phyloP scores from a whole-genome alignment of 2,797 vertebrate species.

The Thaleichthys pacificus region DNA sequence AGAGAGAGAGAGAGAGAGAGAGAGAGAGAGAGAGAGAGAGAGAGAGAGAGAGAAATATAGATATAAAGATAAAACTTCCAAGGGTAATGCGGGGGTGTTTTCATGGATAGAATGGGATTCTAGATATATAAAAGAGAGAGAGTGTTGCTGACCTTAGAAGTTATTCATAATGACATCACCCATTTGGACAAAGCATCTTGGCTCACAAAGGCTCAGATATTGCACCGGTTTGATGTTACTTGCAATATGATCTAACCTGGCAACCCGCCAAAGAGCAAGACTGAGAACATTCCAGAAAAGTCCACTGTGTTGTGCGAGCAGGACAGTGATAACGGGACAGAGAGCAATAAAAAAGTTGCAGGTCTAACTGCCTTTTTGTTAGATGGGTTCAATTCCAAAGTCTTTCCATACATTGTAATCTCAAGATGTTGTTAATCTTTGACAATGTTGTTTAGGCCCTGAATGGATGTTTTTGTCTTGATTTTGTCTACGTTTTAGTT shows the following conservation, averaged over 20 bases:
- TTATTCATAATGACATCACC: not conserved
- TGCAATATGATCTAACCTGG: conserved; percentile 13
- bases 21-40: no score
- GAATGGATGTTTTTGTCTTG: no score
- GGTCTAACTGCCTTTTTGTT: not conserved
- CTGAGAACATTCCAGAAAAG: not conserved
- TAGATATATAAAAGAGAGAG: not conserved
- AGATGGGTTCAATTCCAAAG: not conserved
- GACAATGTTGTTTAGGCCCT: no score
- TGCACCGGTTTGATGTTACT: not conserved
- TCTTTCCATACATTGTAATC: no score
- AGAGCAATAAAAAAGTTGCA: not conserved
- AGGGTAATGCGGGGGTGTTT: no score
- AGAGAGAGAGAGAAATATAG: not conserved
- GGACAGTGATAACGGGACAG: not conserved
- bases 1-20: no score
- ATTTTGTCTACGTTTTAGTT: no score
- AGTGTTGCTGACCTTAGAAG: not conserved
- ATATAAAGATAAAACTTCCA: no score
- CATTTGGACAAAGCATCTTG: not conserved
- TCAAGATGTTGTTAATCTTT: no score
- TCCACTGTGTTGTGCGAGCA: not conserved
- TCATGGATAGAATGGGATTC: no score
- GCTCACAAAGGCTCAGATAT: not conserved
- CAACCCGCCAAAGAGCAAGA: conserved; percentile 2